Evolutionary conservation across 2,797 vertebrate genomes (phyloP).

Genomic region (Cephalopachus bancanus): DNA sequence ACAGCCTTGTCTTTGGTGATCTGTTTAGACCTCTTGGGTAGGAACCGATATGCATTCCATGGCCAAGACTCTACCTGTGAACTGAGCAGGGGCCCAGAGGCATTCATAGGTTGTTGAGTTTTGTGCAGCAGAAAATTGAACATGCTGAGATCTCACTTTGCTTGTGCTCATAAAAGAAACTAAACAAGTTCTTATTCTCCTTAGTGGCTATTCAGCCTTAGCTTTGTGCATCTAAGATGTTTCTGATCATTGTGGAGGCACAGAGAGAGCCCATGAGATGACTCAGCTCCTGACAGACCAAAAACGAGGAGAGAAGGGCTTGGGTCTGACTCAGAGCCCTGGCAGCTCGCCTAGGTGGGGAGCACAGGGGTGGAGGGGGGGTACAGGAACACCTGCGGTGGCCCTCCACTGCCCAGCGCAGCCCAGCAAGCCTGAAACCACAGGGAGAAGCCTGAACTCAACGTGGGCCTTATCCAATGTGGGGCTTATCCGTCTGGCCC

Average conservation of each 20-base stretch:
- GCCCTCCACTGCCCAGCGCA: background rate
- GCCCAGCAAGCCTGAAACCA: background rate
- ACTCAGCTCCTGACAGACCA: background rate
- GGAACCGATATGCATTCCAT: no score
- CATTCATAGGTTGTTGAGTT: accelerated
- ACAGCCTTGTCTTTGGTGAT: background rate
- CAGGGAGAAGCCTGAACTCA: background rate
- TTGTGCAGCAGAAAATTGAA: background rate
- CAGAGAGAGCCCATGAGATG: background rate
- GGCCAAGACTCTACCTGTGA: background rate
- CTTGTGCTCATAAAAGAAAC: background rate
- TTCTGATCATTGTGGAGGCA: background rate
- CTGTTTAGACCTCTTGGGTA: background rate
- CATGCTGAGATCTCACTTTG: background rate
- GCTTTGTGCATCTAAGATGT: background rate
- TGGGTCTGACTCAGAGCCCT: background rate
- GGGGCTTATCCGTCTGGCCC: no score
- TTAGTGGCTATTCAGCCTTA: background rate
- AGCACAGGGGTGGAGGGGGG: background rate
- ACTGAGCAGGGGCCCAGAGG: background rate
- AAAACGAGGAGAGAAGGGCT: background rate
- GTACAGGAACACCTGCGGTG: no score
- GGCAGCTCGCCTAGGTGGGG: background rate
- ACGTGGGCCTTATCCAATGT: accelerated
- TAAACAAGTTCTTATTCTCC: background rate